Evolutionary conservation across 2,888 invertebrate species (phyloP), one percentile per base, ranked within the genome.

Genomic region (Thysanoteuthis rhombus): DNA sequence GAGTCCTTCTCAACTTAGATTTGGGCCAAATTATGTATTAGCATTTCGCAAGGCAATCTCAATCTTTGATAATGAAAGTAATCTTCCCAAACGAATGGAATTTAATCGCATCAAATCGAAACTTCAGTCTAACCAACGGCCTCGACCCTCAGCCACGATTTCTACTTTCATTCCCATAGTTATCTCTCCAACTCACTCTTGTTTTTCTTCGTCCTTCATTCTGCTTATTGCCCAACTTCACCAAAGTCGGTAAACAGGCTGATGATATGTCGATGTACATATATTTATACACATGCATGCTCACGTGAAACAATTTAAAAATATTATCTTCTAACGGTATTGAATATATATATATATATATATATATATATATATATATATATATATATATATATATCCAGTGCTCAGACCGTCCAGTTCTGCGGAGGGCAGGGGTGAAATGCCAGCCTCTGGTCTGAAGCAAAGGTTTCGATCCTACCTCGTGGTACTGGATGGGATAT

Each of bases 31-130:
- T 75, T n/a, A 75, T 36, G n/a, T 75, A 75, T 75, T n/a, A 75
- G n/a, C 36, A 1, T n/a, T 75, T 12, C 1, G 2, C n/a, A n/a
- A 75, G 16, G 75, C 75, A 10, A n/a, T 16, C n/a, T 75, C 75
- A 3, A 19, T 75, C 75, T n/a, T 75, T n/a, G 75, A 75, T 75
- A 75, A 75, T n/a, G n/a, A 75, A 75, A 75, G 32, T 16, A 75
- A 75, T 75, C 16, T 75, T 75, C 75, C 8, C n/a, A n/a, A 75
- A n/a, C 75, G n/a, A 75, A n/a, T 75, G 16, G n/a, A 75, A 75
- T 75, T 75, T 75, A 75, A 75, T 75, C n/a, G n/a, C 75, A 75
- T 75, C 75, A 75, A 75, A n/a, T 75, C n/a, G 75, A 75, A 75
- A 75, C n/a, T n/a, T 52, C n/a, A 75, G n/a, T 16, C 75, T n/a